Conservation (phyloP, 2,888 invertebrate genomes). For the Anaspis maculata region DNA sequence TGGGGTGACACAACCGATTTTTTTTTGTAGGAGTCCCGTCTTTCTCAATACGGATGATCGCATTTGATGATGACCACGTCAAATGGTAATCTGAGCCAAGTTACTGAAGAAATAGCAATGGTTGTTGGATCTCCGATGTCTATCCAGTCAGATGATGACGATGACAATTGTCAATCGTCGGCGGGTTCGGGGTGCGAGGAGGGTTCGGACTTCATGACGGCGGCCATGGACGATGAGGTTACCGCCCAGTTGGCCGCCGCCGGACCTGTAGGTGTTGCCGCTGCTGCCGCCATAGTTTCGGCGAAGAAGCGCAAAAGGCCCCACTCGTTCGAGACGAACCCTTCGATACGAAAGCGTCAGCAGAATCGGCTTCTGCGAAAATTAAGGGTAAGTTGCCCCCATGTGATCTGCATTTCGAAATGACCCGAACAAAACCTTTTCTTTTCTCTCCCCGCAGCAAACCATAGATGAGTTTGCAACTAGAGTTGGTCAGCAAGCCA, state of each 20-base stretch:
- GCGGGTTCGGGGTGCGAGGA: conserved; percentile 73
- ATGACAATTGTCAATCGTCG: conserved; percentile 76
- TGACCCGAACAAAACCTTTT: not conserved
- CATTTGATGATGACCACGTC: conserved; percentile 41
- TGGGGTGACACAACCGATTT: conserved; percentile 2
- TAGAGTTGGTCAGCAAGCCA: conserved; percentile 93
- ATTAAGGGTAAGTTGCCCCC: conserved; percentile 56
- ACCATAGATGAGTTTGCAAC: conserved; percentile 96
- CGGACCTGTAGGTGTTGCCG: conserved; percentile 92
- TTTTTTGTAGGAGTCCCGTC: conserved; percentile 28
- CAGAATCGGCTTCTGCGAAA: conserved; percentile 87
- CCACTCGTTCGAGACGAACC: conserved; percentile 95
- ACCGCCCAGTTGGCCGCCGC: conserved; percentile 94
- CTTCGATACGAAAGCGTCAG: conserved; percentile 90
- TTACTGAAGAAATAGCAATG: conserved; percentile 63
- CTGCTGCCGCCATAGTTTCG: conserved; percentile 92
- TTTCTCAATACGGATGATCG: conserved; percentile 34
- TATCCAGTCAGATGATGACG: conserved; percentile 63
- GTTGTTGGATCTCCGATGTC: conserved; percentile 44
- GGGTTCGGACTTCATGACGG: conserved; percentile 73
- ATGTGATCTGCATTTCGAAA: not conserved
- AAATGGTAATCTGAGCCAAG: conserved; percentile 35
- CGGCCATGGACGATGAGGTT: conserved; percentile 86
- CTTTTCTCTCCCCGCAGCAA: no score
- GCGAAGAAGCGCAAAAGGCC: conserved; percentile 92